Conservation (phyloP, 1,140 invertebrate genomes). For the Chironomus tepperi region DNA sequence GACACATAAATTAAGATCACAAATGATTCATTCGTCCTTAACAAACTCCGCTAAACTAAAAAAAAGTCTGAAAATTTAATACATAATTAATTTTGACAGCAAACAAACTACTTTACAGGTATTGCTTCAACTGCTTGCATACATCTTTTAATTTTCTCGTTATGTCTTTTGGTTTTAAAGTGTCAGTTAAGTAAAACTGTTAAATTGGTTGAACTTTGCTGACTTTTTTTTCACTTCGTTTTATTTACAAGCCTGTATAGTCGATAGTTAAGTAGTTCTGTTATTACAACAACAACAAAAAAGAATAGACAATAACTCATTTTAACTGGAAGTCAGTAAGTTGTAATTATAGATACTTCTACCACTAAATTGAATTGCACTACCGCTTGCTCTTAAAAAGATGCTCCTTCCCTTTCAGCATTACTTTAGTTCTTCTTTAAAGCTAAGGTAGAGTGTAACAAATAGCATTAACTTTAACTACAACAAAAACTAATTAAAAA, state of each 20-base stretch:
- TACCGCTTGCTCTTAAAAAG: not conserved
- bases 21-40: too few relatives aligned
- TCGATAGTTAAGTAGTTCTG: not conserved
- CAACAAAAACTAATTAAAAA: slow-evolving; percentile 7
- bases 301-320: slow-evolving; percentile 9
- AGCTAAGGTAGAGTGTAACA: not conserved
- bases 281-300: not conserved
- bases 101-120: slow-evolving; percentile 13
- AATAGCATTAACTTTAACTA: slow-evolving; percentile 1
- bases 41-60: too few relatives aligned
- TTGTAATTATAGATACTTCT: slow-evolving; percentile 9
- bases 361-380: slow-evolving; percentile 1
- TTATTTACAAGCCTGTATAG: not conserved
- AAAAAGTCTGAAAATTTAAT: too few relatives aligned
- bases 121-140: not conserved
- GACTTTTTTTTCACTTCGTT: slow-evolving; percentile 1
- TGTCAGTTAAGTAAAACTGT: not conserved
- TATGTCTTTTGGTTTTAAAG: not conserved
- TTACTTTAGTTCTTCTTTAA: not conserved
- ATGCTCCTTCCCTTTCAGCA: not conserved
- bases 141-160: not conserved
- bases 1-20: too few relatives aligned
- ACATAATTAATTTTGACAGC: slow-evolving; percentile 17
- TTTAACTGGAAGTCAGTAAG: slow-evolving; percentile 13
- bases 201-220: not conserved